Percentiles rank a stretch among this genome's conserved stretches.
Conservation (phyloP, 1,140 invertebrate genomes). For the Anastrepha ludens region DNA sequence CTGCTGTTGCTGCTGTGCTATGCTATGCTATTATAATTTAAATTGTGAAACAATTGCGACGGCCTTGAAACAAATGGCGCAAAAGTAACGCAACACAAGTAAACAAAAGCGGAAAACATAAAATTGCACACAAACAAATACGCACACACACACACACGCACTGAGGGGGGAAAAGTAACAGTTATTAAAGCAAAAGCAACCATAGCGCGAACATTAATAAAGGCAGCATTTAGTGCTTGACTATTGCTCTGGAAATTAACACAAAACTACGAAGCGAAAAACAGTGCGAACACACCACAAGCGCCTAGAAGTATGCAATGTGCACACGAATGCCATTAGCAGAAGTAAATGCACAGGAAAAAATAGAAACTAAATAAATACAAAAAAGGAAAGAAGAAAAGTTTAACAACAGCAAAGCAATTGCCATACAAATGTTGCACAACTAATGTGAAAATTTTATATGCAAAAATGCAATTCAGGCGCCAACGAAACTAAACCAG, state of each 20-base stretch:
- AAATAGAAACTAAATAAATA: neutral
- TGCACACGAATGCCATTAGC: constrained; percentile 26
- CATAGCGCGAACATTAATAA: constrained; percentile 18
- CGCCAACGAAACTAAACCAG: neutral
- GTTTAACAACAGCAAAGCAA: constrained; percentile 20
- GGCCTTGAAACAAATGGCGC: constrained; percentile 50
- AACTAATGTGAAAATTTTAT: constrained; percentile 22
- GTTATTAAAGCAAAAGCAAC: constrained; percentile 36
- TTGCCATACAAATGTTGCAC: constrained; percentile 46
- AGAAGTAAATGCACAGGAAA: neutral
- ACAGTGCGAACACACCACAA: neutral
- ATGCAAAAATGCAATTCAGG: constrained; percentile 39
- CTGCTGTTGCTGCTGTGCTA: neutral
- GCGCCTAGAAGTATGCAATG: constrained; percentile 35
- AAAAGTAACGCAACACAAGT: constrained; percentile 26
- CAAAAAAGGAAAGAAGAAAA: neutral
- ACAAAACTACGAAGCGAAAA: neutral
- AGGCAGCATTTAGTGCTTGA: constrained; percentile 28
- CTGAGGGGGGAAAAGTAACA: constrained; percentile 2
- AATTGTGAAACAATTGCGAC: constrained; percentile 47
- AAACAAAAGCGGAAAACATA: constrained; percentile 28
- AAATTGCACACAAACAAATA: neutral
- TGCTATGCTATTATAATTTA: constrained; percentile 30
- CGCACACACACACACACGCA: neutral
- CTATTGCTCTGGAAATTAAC: constrained; percentile 23